A percentile compares a stretch with the other conserved stretches of the same genome.
phyloP scores from a whole-genome alignment of 2,797 vertebrate species.

The Peromyscus nudipes region DNA sequence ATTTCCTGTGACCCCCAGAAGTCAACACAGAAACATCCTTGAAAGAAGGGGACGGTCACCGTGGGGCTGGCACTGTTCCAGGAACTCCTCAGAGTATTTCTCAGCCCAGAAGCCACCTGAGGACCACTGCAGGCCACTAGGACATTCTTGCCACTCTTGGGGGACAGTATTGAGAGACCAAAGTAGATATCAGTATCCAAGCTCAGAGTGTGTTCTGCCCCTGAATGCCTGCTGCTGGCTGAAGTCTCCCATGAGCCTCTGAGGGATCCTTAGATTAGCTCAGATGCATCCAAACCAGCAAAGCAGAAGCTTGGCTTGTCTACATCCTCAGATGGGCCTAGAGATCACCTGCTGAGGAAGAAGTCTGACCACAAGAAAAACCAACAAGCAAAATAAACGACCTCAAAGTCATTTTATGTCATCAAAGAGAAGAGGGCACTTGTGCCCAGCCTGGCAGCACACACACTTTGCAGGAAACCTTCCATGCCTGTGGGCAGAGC shows the following conservation, averaged over 20 bases:
- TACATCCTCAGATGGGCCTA: not conserved
- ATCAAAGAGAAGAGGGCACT: not conserved
- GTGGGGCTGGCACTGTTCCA: conserved; percentile 4
- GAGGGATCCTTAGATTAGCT: not conserved
- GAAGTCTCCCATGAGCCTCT: not conserved
- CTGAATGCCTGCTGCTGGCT: not conserved
- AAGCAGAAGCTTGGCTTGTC: not conserved
- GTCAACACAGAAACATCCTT: not conserved
- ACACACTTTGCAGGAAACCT: no score
- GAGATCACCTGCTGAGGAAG: not conserved
- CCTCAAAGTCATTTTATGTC: not conserved
- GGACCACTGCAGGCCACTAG: not conserved
- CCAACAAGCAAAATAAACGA: not conserved
- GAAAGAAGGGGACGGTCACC: not conserved
- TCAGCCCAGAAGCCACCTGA: not conserved
- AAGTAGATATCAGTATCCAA: not conserved
- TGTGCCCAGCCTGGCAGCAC: not conserved
- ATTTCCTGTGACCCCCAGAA: not conserved
- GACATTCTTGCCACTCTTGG: not conserved
- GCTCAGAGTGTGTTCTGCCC: not conserved
- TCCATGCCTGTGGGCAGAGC: not conserved
- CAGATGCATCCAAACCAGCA: no score
- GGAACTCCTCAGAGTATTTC: not conserved
- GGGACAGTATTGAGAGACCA: not conserved
- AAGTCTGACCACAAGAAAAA: not conserved